Conservation (phyloP, 1,140 invertebrate genomes). For the Megathymus violae region DNA sequence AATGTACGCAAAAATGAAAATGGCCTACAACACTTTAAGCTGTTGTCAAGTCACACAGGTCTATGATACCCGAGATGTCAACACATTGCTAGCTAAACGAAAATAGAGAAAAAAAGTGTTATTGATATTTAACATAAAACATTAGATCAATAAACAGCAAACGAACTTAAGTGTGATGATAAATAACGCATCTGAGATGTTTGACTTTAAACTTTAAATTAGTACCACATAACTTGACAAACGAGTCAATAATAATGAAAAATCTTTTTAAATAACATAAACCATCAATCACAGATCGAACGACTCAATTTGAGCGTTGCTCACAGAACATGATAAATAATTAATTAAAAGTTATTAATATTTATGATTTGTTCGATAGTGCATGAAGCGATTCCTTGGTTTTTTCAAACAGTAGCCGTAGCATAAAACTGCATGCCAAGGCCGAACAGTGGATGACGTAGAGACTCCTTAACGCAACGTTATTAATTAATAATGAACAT, state of each 20-base stretch:
- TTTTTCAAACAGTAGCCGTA: conserved; percentile 68
- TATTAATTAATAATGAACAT: conserved; percentile 32
- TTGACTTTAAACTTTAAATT: not conserved
- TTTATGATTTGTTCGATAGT: conserved; percentile 59
- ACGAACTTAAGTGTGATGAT: no score
- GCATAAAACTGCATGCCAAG: conserved; percentile 68
- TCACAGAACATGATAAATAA: conserved; percentile 58
- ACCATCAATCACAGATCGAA: conserved; percentile 45
- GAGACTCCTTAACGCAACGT: conserved; percentile 60
- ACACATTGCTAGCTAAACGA: no score
- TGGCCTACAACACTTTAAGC: no score
- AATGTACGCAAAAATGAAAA: no score
- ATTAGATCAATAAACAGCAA: no score
- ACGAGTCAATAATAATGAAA: not conserved
- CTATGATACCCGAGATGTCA: no score
- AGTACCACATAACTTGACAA: not conserved
- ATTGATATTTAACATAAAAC: no score
- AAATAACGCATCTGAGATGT: not conserved
- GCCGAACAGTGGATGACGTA: conserved; percentile 66
- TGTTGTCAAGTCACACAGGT: no score
- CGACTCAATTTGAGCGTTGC: conserved; percentile 61
- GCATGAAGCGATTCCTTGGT: conserved; percentile 67
- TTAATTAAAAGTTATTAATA: conserved; percentile 71
- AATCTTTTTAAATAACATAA: conserved; percentile 33
- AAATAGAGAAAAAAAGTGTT: no score